Percentiles rank a stretch among this genome's conserved stretches.
These are phyloP conservation scores for Ateles fusciceps DNA, from an alignment of 2,797 vertebrate genomes.

Conservation along the genomic window DNA sequence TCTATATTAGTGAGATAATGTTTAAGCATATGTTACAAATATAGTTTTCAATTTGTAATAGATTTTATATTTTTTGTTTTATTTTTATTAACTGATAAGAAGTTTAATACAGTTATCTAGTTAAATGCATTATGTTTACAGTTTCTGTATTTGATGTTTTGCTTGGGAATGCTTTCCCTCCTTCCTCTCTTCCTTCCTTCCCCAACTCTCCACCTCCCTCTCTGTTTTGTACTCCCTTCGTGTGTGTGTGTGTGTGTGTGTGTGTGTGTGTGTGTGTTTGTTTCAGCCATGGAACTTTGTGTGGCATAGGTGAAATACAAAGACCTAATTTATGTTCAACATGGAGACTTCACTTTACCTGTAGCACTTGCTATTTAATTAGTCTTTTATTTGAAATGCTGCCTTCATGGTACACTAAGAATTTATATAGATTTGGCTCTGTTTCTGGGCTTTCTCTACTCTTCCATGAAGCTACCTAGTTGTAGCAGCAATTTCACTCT, in stretches of 20 bases:
- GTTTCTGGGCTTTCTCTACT: not conserved
- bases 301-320: not conserved
- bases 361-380: not conserved
- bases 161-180: not conserved
- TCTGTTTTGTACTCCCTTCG: not conserved
- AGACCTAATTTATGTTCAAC: not conserved
- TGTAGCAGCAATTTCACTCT: not conserved
- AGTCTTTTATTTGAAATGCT: not conserved
- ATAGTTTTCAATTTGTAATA: not conserved
- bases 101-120: not conserved
- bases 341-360: not conserved
- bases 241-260: too few species aligned
- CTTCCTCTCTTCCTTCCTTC: not conserved
- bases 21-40: not conserved
- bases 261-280: not conserved
- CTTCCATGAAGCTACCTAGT: not conserved
- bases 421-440: not conserved
- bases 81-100: not conserved
- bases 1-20: not conserved
- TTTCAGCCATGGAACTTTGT: not conserved
- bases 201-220: not conserved
- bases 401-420: not conserved
- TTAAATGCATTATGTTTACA: not conserved
- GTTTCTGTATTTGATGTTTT: not conserved
- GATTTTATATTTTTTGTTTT: not conserved